phyloP scores from a whole-genome alignment of 2,888 invertebrate genomes.

The Drosophila acutilabella region DNA sequence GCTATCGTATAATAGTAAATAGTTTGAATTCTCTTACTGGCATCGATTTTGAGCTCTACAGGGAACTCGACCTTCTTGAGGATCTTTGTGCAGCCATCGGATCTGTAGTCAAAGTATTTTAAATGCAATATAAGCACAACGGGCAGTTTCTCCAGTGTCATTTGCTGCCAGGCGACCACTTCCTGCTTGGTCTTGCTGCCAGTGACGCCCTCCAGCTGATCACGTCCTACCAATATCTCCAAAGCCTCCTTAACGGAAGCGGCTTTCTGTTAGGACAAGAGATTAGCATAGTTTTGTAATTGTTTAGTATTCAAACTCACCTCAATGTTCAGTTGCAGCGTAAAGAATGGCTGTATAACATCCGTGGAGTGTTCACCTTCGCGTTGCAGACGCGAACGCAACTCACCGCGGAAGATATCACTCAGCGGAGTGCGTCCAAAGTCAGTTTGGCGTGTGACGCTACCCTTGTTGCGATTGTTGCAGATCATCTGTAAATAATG shows the following conservation, averaged over 20 bases:
- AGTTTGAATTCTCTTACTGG: slow-evolving; percentile 86
- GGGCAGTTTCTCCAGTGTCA: slow-evolving; percentile 95
- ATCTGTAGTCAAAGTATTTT: slow-evolving; percentile 96
- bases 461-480: slow-evolving; percentile 95
- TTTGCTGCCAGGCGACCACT: slow-evolving; percentile 95
- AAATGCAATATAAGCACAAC: slow-evolving; percentile 95
- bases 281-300: not conserved
- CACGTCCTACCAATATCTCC: slow-evolving; percentile 93
- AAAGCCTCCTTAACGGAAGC: slow-evolving; percentile 94
- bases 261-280: slow-evolving; percentile 87
- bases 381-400: slow-evolving; percentile 92
- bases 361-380: slow-evolving; percentile 90
- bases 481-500: slow-evolving; percentile 79
- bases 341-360: slow-evolving; percentile 98
- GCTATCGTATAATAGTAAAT: not conserved
- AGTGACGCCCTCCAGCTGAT: slow-evolving; percentile 94
- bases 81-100: slow-evolving; percentile 95
- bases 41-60: slow-evolving; percentile 95
- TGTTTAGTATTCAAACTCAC: slow-evolving; percentile 85
- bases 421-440: slow-evolving; percentile 94
- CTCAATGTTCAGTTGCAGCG: slow-evolving; percentile 97
- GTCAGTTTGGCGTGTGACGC: slow-evolving; percentile 93
- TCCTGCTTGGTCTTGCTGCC: slow-evolving; percentile 92
- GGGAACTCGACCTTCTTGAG: slow-evolving; percentile 96
- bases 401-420: slow-evolving; percentile 96